phyloP scores from a whole-genome alignment of 2,797 vertebrate species.

The Parambassis ranga region DNA sequence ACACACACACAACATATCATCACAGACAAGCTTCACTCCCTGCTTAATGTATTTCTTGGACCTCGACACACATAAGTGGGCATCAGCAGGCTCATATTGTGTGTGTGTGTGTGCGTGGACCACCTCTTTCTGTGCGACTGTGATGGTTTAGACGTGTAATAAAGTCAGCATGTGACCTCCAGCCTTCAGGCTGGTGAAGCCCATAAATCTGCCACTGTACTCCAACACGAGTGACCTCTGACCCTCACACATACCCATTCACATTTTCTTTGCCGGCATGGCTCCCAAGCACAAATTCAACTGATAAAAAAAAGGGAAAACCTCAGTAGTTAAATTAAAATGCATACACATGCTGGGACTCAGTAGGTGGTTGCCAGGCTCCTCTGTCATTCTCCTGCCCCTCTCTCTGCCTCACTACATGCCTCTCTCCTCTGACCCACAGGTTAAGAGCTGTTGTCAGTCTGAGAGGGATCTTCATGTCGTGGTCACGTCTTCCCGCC shows the following conservation, averaged over 20 bases:
- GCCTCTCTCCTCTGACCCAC: conserved; percentile 17
- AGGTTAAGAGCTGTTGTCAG: conserved; percentile 36
- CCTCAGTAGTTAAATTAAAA: conserved; percentile 7
- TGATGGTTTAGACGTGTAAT: conserved; percentile 57
- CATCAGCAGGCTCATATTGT: conserved; percentile 17
- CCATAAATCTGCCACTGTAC: conserved; percentile 65
- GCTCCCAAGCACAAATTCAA: not conserved
- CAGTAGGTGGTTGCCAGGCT: not conserved
- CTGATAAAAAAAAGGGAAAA: conserved; percentile 8
- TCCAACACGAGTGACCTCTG: conserved; percentile 54
- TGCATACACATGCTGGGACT: conserved; percentile 1
- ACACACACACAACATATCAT: not conserved
- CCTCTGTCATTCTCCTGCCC: not conserved
- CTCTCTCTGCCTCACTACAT: conserved; percentile 3
- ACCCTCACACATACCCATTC: conserved; percentile 47
- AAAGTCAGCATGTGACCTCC: conserved; percentile 69
- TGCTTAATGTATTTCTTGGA: conserved; percentile 45
- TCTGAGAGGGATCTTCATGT: conserved; percentile 47
- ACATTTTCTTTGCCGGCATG: conserved; percentile 25
- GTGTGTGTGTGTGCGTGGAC: not conserved
- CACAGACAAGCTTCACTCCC: conserved; percentile 18
- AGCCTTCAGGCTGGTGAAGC: conserved; percentile 42
- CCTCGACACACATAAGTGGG: conserved; percentile 14
- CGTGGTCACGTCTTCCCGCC: conserved; percentile 41
- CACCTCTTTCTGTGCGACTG: conserved; percentile 15